These are phyloP conservation scores for Macrophya alboannulata DNA, from an alignment of 2,888 invertebrate species.

Conservation along the genomic window DNA sequence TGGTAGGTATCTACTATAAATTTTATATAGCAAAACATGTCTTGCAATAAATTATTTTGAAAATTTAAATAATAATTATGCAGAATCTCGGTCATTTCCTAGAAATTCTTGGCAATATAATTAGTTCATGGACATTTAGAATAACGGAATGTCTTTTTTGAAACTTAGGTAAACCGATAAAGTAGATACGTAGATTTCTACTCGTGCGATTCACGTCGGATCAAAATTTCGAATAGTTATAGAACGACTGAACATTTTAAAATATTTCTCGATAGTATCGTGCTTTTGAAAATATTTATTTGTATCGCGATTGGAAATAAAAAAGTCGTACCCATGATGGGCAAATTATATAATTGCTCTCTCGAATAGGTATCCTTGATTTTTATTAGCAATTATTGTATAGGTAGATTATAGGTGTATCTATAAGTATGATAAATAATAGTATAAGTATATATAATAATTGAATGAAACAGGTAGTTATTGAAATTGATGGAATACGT, in stretches of 20 bases:
- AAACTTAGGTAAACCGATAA: background rate
- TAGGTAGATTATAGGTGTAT: background rate
- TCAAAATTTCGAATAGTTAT: background rate
- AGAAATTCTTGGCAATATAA: background rate
- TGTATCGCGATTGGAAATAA: background rate
- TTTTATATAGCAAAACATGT: background rate
- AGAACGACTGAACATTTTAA: background rate
- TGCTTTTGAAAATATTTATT: background rate
- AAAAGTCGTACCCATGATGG: too few species aligned
- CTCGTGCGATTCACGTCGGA: background rate
- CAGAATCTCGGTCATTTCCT: background rate
- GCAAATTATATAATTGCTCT: background rate
- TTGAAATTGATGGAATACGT: background rate
- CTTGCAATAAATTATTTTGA: background rate
- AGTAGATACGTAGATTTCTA: background rate
- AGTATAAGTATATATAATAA: too few species aligned
- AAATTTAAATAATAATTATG: background rate
- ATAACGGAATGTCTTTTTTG: background rate
- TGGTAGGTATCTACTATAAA: conserved; percentile 6
- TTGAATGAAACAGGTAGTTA: background rate
- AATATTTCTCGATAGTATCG: background rate
- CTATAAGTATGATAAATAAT: background rate
- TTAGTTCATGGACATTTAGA: background rate
- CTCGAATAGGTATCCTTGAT: background rate
- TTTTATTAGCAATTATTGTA: background rate